phyloP scores from a whole-genome alignment of 2,797 vertebrate species.

The Phoebastria nigripes region DNA sequence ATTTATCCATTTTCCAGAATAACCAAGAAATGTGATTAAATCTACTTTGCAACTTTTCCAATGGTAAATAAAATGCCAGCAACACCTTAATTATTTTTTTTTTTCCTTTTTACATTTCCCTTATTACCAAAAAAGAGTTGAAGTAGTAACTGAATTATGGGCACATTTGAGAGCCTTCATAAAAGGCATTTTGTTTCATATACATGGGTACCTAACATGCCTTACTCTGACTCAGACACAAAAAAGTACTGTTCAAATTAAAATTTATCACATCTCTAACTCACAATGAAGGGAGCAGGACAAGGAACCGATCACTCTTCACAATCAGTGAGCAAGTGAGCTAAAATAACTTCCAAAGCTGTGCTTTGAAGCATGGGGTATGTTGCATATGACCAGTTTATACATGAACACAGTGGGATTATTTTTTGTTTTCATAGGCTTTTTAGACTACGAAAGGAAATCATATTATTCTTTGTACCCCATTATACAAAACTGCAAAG shows the following conservation, averaged over 20 bases:
- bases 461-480: not conserved
- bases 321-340: not conserved
- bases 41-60: not conserved
- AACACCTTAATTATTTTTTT: not conserved
- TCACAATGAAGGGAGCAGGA: not conserved
- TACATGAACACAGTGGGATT: not conserved
- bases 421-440: not conserved
- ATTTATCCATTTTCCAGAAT: not conserved
- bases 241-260: not conserved
- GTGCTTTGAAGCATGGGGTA: not conserved
- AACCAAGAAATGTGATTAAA: not conserved
- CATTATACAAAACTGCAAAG: not conserved
- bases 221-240: not conserved
- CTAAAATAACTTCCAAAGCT: not conserved
- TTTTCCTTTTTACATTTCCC: not conserved
- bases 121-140: not conserved
- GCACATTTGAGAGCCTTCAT: not conserved
- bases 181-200: not conserved
- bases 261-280: not conserved
- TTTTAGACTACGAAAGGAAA: not conserved
- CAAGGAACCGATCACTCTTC: not conserved
- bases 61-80: not conserved
- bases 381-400: not conserved
- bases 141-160: not conserved
- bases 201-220: not conserved